These are phyloP conservation scores for Poecilia gillii DNA, from an alignment of 2,797 vertebrate species.

Conservation along the genomic window DNA sequence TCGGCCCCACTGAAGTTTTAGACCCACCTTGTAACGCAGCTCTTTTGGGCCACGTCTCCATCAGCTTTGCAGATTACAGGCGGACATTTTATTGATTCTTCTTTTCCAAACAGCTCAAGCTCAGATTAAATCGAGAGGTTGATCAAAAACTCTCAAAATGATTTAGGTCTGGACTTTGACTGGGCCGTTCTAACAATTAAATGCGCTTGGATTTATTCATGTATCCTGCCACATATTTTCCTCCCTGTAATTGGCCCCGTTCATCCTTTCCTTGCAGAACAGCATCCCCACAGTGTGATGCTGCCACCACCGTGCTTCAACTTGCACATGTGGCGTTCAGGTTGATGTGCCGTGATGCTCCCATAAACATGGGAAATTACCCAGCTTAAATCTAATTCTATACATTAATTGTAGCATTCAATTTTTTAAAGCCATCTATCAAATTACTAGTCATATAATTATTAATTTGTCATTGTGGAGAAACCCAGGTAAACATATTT, in stretches of 20 bases:
- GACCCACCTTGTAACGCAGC: background rate
- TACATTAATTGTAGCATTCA: background rate
- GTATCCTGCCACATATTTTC: background rate
- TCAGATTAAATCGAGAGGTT: background rate
- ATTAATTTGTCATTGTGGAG: background rate
- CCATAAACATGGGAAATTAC: too few species aligned
- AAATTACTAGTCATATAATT: background rate
- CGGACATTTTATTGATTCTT: background rate
- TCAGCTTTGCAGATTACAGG: background rate
- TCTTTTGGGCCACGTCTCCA: background rate
- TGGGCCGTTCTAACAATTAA: background rate
- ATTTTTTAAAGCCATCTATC: background rate
- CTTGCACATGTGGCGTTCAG: background rate
- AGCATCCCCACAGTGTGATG: background rate
- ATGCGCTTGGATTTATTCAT: background rate
- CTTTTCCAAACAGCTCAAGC: background rate
- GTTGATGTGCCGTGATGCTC: background rate
- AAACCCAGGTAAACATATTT: background rate
- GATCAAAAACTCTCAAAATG: background rate
- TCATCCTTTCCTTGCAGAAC: background rate
- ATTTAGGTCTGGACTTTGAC: background rate
- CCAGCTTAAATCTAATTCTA: too few species aligned
- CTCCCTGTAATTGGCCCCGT: background rate
- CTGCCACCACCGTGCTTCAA: background rate
- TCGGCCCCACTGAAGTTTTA: background rate